phyloP scores from a whole-genome alignment of 2,888 invertebrate genomes.

The Clitarchus hookeri region DNA sequence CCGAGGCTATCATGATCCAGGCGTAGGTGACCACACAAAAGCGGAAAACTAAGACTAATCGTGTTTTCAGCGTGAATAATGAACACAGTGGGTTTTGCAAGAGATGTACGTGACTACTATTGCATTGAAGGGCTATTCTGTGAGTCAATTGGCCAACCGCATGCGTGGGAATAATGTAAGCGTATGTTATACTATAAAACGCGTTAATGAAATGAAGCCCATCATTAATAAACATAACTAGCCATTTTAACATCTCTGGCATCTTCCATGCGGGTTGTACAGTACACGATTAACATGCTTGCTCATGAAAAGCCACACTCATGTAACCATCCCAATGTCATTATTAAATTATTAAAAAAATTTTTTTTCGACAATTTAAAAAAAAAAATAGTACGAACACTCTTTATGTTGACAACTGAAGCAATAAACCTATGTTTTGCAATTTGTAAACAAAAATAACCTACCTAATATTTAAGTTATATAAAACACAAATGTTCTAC shows the following conservation, averaged over 20 bases:
- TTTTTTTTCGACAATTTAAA: no score
- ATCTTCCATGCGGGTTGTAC: neutral
- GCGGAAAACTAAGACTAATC: neutral
- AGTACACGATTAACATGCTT: no score
- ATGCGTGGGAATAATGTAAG: neutral
- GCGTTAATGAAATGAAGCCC: neutral
- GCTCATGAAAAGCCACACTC: no score
- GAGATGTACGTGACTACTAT: neutral
- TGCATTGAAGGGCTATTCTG: neutral
- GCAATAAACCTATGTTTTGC: no score
- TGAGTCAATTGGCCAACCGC: neutral
- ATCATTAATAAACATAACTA: neutral
- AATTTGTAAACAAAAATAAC: no score
- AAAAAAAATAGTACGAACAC: no score
- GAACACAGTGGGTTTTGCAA: neutral
- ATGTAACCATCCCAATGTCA: no score
- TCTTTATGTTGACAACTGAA: no score
- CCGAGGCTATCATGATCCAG: no score
- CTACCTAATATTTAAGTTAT: no score
- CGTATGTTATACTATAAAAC: neutral
- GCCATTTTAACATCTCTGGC: neutral
- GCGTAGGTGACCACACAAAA: neutral
- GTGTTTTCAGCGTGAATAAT: neutral
- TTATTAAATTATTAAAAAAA: no score
- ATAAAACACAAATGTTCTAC: no score